Conservation (phyloP, 1,140 invertebrate species). For the Macrotrachela quadricornifera region DNA sequence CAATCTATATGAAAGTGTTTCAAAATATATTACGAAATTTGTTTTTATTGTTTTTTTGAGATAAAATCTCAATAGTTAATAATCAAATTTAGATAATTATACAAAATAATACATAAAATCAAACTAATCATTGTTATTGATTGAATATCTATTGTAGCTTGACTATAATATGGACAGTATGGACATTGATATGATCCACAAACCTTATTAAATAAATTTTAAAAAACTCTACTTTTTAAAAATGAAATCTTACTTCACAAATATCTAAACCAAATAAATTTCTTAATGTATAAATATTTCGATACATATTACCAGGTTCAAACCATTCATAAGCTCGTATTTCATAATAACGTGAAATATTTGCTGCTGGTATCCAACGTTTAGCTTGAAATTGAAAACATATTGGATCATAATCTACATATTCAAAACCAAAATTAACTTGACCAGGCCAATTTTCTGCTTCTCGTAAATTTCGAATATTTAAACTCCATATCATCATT, state of each 20-base stretch:
- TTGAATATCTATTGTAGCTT: too few relatives aligned
- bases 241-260: constrained; percentile 48
- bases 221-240: too few relatives aligned
- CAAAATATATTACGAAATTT: too few relatives aligned
- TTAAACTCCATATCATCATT: neutral
- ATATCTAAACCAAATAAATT: constrained; percentile 75
- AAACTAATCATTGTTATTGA: too few relatives aligned
- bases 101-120: too few relatives aligned
- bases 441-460: neutral
- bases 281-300: constrained; percentile 68
- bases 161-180: constrained; percentile 48
- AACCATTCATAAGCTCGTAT: constrained; percentile 84
- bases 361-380: constrained; percentile 81
- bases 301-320: constrained; percentile 75
- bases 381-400: constrained; percentile 78
- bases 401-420: constrained; percentile 39
- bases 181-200: constrained; percentile 92
- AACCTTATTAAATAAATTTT: too few relatives aligned
- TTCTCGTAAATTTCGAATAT: constrained; percentile 3
- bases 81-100: too few relatives aligned
- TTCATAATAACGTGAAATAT: constrained; percentile 72
- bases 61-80: too few relatives aligned
- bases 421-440: constrained; percentile 3
- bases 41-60: too few relatives aligned
- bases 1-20: too few relatives aligned